Evolutionary conservation across 2,113 vertebrate species (phyloP).

Genomic region (Isurus oxyrinchus): DNA sequence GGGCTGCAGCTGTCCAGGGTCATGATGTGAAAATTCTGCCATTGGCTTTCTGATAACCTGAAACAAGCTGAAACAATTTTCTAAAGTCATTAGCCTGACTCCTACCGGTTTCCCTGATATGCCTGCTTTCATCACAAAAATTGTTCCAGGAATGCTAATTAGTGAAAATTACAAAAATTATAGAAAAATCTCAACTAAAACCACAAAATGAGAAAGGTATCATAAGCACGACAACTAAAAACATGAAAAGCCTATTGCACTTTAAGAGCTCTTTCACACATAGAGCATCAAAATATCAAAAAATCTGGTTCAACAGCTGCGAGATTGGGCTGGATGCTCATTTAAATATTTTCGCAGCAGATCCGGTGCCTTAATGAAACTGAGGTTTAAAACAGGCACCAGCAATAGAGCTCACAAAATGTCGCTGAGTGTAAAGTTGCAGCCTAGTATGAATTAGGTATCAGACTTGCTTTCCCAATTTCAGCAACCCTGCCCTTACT

Average conservation of each 20-base stretch:
- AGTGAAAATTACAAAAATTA: not conserved
- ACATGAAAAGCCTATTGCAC: not conserved
- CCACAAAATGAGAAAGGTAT: not conserved
- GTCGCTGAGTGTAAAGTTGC: not conserved
- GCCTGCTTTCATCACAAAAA: not conserved
- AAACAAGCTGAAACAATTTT: not conserved
- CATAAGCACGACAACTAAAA: not conserved
- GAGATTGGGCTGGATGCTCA: not conserved
- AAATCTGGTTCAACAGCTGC: not conserved
- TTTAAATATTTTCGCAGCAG: conserved; percentile 3
- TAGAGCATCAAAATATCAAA: not conserved
- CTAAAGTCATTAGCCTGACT: not conserved
- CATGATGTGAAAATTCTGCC: not conserved
- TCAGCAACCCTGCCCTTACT: not conserved
- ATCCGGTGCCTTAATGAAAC: not conserved
- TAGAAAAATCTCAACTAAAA: not conserved
- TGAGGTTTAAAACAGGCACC: not conserved
- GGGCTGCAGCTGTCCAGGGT: not conserved
- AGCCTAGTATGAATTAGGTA: not conserved
- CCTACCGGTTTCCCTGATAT: not conserved
- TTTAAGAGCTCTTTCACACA: not conserved
- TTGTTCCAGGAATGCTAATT: not conserved
- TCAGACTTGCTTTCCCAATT: not conserved
- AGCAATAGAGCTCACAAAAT: not conserved
- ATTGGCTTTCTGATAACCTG: not conserved